Conservation (phyloP, 2,888 invertebrate genomes). For the Pogonocherus hispidulus region DNA sequence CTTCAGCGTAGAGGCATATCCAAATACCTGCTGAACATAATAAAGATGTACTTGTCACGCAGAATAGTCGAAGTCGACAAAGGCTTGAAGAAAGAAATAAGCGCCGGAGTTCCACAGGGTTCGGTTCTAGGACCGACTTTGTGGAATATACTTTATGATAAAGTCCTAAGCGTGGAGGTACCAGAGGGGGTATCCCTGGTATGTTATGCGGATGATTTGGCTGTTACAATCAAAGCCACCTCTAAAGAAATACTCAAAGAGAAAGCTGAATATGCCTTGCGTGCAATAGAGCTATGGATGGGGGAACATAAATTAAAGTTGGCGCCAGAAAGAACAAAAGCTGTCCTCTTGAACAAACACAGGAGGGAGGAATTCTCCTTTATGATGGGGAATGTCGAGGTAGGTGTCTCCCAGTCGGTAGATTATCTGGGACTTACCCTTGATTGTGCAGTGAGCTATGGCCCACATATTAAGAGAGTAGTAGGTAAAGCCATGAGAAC, state of each 20-base stretch:
- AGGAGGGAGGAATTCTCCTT: too few species aligned
- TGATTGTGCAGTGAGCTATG: too few species aligned
- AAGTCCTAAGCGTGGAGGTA: background rate
- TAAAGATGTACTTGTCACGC: background rate
- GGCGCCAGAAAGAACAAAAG: slow-evolving; percentile 34
- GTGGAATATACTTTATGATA: slow-evolving; percentile 28
- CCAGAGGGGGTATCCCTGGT: background rate
- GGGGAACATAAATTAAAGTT: slow-evolving; percentile 13
- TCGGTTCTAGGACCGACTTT: slow-evolving; percentile 29
- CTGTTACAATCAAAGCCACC: slow-evolving; percentile 11
- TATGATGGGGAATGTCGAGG: too few species aligned
- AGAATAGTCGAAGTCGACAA: background rate
- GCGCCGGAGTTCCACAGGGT: slow-evolving; percentile 31
- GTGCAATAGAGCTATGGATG: slow-evolving; percentile 20
- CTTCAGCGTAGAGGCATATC: background rate
- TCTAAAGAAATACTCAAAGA: background rate
- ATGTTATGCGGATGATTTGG: slow-evolving; percentile 36
- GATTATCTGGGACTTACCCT: too few species aligned
- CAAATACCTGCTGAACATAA: background rate
- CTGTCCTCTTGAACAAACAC: background rate
- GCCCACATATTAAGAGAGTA: too few species aligned
- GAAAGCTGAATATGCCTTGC: slow-evolving; percentile 18
- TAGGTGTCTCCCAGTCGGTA: too few species aligned
- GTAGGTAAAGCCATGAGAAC: too few species aligned
- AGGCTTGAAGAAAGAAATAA: background rate